Base-by-base conservation (phyloP, 2,113 vertebrate species). In the Hippoglossus stenolepis region DNA sequence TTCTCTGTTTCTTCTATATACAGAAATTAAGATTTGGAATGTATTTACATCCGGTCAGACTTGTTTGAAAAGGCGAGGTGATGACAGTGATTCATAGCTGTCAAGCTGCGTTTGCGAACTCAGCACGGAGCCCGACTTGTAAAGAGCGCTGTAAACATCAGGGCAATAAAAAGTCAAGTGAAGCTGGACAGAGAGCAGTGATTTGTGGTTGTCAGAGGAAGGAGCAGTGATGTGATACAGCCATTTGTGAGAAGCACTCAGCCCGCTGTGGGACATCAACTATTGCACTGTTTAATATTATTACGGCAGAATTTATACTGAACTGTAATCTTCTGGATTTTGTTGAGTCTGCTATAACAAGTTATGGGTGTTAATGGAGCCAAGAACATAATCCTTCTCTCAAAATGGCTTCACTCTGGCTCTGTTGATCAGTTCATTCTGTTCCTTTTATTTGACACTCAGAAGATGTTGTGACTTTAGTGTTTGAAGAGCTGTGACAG, bases 161-260 rank as follows among this genome's bases (percentile, higher is more conserved):
- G 26, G 35, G 73, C 74, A 21, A 77, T 64, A 86, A 80, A 86
- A 83, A 63, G 59, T 71, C 26, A 54, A 75, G 80, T 73, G 75
- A 77, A 80, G 75, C 47, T 40, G 60, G 70, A 63, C 47, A 13
- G 65, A 62, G 66, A 73, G 69, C 7, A 7, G 83, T 77, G 86
- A 84, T 83, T 78, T 76, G 79, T 75, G 31, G 31, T 31, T 31
- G 81, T 75, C 56, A 80, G 79, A 79, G 70, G 68, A 57, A 70
- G 56, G 57, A 84, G 85, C 75, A 3, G 81, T 80, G 83, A 84
- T 58, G 87, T 73, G 82, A 80, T 62, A 56, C 80, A 82, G 87
- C 86, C 90, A 77, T 88, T 85, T 59, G 84, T 81, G 83, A 75
- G 80, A 89, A 87, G 84, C 62, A 49, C 72, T 75, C 70, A 76